A percentile compares a stretch with the other conserved stretches of the same genome.
Evolutionary conservation across 2,113 vertebrate species (phyloP).

Genomic region (Tor tambroides): DNA sequence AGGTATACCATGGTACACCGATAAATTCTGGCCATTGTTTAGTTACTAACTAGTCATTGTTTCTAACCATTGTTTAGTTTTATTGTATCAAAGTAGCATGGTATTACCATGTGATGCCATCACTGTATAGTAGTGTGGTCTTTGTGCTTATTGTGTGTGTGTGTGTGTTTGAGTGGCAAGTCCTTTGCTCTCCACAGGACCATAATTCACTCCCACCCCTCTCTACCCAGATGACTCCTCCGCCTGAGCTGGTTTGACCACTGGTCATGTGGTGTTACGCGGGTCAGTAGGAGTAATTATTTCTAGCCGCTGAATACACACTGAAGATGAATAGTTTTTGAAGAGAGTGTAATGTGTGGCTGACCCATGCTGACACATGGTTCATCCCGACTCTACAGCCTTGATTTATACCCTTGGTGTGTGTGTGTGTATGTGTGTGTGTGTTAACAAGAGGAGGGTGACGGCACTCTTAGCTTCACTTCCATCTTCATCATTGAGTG

Average conservation of each 20-base stretch:
- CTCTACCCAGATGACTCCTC: constrained; percentile 61
- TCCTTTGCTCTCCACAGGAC: constrained; percentile 67
- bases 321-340: constrained; percentile 92
- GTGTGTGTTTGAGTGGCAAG: constrained; percentile 69
- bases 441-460: constrained; percentile 71
- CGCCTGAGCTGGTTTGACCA: constrained; percentile 81
- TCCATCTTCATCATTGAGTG: constrained; percentile 50
- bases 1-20: background rate
- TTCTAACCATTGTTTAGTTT: no score
- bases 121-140: background rate
- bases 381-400: constrained; percentile 86
- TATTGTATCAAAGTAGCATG: background rate
- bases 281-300: constrained; percentile 90
- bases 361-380: constrained; percentile 86
- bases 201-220: constrained; percentile 56
- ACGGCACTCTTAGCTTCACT: constrained; percentile 40
- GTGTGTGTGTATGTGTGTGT: constrained; percentile 64
- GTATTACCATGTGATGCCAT: background rate
- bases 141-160: constrained; percentile 41
- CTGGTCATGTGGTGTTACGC: constrained; percentile 82
- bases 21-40: no score
- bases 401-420: constrained; percentile 81
- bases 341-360: constrained; percentile 90
- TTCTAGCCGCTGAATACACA: constrained; percentile 86
- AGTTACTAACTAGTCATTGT: no score